Conservation (phyloP, 2,888 invertebrate genomes). For the Ferdinandea cuprea region DNA sequence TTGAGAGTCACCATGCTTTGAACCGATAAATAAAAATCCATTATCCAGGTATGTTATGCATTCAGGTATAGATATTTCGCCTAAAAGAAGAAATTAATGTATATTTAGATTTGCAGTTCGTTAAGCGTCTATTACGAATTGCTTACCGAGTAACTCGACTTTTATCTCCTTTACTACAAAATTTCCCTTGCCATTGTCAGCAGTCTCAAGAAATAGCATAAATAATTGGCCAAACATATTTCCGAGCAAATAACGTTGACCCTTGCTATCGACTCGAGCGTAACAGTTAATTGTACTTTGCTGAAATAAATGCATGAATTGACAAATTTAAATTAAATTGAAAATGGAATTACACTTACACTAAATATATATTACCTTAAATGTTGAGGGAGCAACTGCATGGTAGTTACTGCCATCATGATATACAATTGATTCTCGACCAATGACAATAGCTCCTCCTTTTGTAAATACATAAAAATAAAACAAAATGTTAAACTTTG, state of each 20-base stretch:
- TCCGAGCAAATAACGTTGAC: slow-evolving; percentile 94
- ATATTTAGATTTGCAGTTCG: not conserved
- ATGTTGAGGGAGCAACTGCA: slow-evolving; percentile 96
- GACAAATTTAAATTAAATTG: not conserved
- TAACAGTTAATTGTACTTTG: slow-evolving; percentile 97
- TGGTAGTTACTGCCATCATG: slow-evolving; percentile 96
- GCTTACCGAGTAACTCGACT: slow-evolving; percentile 92
- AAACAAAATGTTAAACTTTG: not conserved
- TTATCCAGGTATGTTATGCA: slow-evolving; percentile 99
- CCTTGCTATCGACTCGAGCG: slow-evolving; percentile 95
- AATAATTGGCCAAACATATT: slow-evolving; percentile 97
- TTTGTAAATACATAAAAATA: slow-evolving; percentile 11
- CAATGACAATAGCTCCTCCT: slow-evolving; percentile 97
- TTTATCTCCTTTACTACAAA: slow-evolving; percentile 94
- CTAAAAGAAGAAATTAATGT: slow-evolving; percentile 80
- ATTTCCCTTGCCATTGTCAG: slow-evolving; percentile 90
- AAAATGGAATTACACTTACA: not conserved
- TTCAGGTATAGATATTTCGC: slow-evolving; percentile 96
- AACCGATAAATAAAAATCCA: slow-evolving; percentile 98
- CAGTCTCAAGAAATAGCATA: slow-evolving; percentile 96
- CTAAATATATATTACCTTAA: slow-evolving; percentile 92
- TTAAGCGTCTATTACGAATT: not conserved
- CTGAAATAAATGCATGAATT: slow-evolving; percentile 82
- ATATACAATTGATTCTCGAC: slow-evolving; percentile 98
- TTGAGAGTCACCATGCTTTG: slow-evolving; percentile 98